These are phyloP conservation scores for Pseudococcus jackbeardsleyi DNA, from an alignment of 2,888 invertebrate species.

Conservation along the genomic window DNA sequence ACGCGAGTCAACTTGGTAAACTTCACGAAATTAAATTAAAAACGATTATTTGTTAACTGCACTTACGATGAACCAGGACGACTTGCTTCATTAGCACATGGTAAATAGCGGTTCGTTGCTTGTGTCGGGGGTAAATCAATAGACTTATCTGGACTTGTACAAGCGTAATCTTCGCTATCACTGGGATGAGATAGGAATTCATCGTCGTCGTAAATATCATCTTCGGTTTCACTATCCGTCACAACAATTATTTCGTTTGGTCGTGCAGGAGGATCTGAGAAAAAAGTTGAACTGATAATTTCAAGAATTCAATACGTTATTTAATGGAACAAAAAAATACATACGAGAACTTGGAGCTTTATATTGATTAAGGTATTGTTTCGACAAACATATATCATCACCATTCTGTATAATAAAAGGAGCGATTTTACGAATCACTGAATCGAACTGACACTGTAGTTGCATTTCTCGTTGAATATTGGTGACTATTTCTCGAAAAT, in stretches of 20 bases:
- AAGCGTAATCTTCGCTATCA: neutral
- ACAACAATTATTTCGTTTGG: neutral
- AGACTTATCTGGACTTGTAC: neutral
- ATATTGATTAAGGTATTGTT: neutral
- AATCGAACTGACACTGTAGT: neutral
- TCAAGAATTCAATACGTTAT: neutral
- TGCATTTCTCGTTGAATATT: neutral
- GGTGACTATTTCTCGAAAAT: neutral
- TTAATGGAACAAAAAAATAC: neutral
- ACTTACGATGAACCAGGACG: neutral
- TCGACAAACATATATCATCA: neutral
- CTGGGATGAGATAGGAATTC: neutral
- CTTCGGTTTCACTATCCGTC: neutral
- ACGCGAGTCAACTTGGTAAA: neutral
- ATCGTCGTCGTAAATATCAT: neutral
- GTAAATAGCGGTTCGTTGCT: neutral
- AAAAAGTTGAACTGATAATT: neutral
- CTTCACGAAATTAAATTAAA: neutral
- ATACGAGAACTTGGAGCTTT: neutral
- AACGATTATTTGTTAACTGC: neutral
- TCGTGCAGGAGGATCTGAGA: neutral
- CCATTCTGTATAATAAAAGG: neutral
- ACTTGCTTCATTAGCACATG: neutral
- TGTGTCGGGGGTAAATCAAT: neutral
- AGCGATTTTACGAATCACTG: neutral